phyloP scores from a whole-genome alignment of 2,888 invertebrate genomes.

The Ditula angustiorana region DNA sequence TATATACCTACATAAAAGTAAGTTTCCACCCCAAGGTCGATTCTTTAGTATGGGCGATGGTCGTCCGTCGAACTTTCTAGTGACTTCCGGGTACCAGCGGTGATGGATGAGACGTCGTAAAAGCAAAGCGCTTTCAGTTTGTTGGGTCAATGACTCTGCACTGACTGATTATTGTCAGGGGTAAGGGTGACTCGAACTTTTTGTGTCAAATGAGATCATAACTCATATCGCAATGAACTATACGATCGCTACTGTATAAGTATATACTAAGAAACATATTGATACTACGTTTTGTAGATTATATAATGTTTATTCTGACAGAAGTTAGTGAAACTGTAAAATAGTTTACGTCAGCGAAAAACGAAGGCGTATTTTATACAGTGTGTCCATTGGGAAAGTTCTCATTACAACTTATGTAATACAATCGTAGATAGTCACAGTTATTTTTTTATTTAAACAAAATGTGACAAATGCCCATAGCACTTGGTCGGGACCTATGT shows the following conservation, averaged over 20 bases:
- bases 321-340: slow-evolving; percentile 22
- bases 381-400: too few species aligned
- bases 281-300: too few species aligned
- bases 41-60: slow-evolving; percentile 54
- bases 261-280: too few species aligned
- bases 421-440: too few species aligned
- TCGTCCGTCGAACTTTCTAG: slow-evolving; percentile 67
- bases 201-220: slow-evolving; percentile 38
- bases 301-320: too few species aligned
- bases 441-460: too few species aligned
- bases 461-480: too few species aligned
- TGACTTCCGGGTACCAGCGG: slow-evolving; percentile 64
- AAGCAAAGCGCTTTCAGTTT: slow-evolving; percentile 50
- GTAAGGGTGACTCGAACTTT: slow-evolving; percentile 20
- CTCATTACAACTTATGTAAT: too few species aligned
- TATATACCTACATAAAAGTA: background rate
- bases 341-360: slow-evolving; percentile 41
- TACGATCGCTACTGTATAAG: too few species aligned
- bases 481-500: too few species aligned
- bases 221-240: background rate
- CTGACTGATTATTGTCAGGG: slow-evolving; percentile 21
- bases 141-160: slow-evolving; percentile 58
- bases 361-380: background rate
- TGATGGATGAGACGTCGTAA: slow-evolving; percentile 66
- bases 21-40: slow-evolving; percentile 63